Evolutionary conservation across 23 tunicate genomes (phyloP), one percentile per base, ranked within the genome.

Genomic region (Styela plicata): DNA sequence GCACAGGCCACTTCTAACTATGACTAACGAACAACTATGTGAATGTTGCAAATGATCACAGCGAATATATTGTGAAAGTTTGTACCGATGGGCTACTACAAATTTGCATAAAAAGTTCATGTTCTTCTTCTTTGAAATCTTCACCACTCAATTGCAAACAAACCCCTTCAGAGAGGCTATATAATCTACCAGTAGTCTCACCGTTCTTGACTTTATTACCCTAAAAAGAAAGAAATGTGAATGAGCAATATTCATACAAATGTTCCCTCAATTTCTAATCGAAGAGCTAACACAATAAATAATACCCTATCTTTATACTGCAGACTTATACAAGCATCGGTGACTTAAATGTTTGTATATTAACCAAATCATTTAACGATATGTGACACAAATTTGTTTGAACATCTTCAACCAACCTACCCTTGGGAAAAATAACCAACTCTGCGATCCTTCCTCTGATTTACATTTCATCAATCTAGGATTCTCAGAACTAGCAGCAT

Each of bases 41-140:
- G n/a, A n/a, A n/a, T n/a, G n/a, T n/a, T n/a, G n/a, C n/a, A n/a
- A n/a, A n/a, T n/a, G n/a, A n/a, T n/a, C n/a, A n/a, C n/a, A n/a
- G n/a, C n/a, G n/a, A n/a, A n/a, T 64, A 33, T 19, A 86, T 80
- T 34, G 82, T 64, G 36, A 91, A 91, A 1, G 80, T 80, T 53
- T 91, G 97, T 35, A 91, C 90, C 2, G 87, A 63, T 1, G 90
- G 97, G 26, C 82, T 86, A 27, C 80, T 69, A 63, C 97, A 91
- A 34, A 91, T 83, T 63, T 75, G 53, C 80, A 91, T 31, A 24
- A 79, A 35, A 16, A 69, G 37, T 53, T 91, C 90, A 37, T 52
- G 70, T 16, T 31, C 76, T 30, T 86, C 89, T 1, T 53, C 24
- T 32, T 71, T n/a, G 16, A 67, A 29, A 30, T 69, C 87, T 17